These are phyloP conservation scores for Bruchidius siliquastri DNA, from an alignment of 2,888 invertebrate species.

Conservation along the genomic window DNA sequence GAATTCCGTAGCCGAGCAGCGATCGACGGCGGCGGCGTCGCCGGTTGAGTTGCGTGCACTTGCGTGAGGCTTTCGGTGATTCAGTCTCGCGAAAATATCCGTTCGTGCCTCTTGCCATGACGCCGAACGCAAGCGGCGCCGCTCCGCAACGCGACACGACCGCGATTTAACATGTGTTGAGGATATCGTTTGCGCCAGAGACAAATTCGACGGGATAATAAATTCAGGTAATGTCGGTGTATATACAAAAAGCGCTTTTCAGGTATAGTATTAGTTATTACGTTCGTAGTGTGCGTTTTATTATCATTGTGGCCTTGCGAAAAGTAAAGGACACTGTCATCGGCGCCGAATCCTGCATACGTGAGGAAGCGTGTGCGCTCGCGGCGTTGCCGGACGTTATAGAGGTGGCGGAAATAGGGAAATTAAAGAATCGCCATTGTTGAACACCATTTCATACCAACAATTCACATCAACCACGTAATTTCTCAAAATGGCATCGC, in stretches of 20 bases:
- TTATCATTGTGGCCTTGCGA: neutral
- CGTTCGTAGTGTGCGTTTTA: neutral
- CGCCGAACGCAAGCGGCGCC: slow-evolving; percentile 1
- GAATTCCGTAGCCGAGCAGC: neutral
- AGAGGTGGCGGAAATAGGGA: neutral
- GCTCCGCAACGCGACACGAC: slow-evolving; percentile 1
- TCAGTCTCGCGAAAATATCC: neutral
- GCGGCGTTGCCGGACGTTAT: neutral
- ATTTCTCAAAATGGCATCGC: too few relatives aligned
- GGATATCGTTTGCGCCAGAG: neutral
- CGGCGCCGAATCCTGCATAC: neutral
- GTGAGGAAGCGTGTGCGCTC: neutral
- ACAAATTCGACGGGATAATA: neutral
- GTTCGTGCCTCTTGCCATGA: neutral
- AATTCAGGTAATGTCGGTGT: neutral
- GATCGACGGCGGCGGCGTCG: slow-evolving; percentile 1
- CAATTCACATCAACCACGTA: too few relatives aligned
- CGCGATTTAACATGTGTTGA: neutral
- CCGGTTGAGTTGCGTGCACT: neutral
- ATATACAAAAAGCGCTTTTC: too few relatives aligned
- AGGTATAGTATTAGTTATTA: too few relatives aligned
- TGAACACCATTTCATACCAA: too few relatives aligned
- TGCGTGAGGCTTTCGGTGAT: neutral
- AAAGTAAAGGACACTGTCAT: neutral
- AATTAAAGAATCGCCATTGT: too few relatives aligned